Conservation (phyloP, 2,113 vertebrate genomes). For the Actenoides lindsayi region DNA sequence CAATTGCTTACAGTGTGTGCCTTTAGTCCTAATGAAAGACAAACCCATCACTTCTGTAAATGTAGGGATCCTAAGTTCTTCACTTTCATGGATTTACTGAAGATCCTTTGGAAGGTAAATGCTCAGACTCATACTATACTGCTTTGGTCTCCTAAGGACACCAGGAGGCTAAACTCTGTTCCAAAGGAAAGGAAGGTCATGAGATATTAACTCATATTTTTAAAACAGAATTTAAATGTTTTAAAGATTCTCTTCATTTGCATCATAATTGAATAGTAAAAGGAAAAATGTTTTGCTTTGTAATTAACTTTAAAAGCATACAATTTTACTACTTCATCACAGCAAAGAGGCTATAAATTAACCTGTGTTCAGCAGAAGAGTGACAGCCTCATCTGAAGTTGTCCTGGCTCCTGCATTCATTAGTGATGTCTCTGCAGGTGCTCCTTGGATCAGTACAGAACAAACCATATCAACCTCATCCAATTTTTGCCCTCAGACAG, state of each 20-base stretch:
- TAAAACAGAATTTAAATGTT: background rate
- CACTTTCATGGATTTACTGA: background rate
- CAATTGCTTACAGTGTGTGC: background rate
- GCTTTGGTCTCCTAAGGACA: background rate
- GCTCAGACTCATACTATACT: background rate
- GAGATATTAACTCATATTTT: background rate
- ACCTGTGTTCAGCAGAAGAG: background rate
- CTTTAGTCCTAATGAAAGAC: background rate
- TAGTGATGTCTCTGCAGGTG: background rate
- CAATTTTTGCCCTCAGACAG: background rate
- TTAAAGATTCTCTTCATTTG: background rate
- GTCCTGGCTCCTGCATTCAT: background rate
- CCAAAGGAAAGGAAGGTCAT: background rate
- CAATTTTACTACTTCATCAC: background rate
- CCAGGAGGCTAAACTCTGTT: rapidly evolving
- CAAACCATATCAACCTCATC: background rate
- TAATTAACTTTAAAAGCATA: constrained; percentile 11
- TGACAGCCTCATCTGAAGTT: background rate
- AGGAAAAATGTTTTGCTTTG: background rate
- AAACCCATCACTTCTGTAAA: background rate
- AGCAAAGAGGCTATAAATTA: background rate
- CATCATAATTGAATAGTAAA: background rate
- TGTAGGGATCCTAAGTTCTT: background rate
- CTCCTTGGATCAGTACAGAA: background rate
- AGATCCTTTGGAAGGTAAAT: background rate